Conservation (phyloP, 2,888 invertebrate species). For the Drosophila mimetica region DNA sequence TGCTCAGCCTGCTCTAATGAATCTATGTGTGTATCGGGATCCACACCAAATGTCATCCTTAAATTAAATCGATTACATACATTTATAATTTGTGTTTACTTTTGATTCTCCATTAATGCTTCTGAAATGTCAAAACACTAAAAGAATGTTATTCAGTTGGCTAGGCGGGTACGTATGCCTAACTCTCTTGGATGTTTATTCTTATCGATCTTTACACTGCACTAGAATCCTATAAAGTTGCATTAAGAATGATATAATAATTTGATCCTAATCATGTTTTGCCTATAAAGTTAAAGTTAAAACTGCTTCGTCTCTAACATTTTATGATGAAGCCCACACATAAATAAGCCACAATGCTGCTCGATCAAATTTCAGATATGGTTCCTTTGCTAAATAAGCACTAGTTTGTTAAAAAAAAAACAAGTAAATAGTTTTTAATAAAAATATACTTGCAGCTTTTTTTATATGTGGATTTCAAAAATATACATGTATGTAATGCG, state of each 20-base stretch:
- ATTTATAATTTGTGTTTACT: conserved; percentile 20
- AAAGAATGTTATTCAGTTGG: conserved; percentile 2
- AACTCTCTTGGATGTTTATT: not conserved
- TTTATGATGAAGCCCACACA: conserved; percentile 8
- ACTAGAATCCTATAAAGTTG: not conserved
- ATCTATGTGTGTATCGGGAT: conserved; percentile 98
- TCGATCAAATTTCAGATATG: not conserved
- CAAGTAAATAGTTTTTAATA: not conserved
- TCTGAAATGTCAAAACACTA: conserved; percentile 20
- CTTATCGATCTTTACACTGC: not conserved
- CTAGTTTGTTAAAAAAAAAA: not conserved
- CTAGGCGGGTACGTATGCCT: conserved; percentile 34
- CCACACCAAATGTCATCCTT: conserved; percentile 98
- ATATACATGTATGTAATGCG: conserved; percentile 18
- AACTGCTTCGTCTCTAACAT: not conserved
- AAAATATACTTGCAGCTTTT: not conserved
- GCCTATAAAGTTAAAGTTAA: not conserved
- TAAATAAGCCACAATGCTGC: not conserved
- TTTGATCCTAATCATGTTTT: not conserved
- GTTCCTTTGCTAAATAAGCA: not conserved
- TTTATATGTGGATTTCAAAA: conserved; percentile 16
- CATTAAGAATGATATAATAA: not conserved
- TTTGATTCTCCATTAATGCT: not conserved
- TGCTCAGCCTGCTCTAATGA: conserved; percentile 98
- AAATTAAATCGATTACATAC: conserved; percentile 76